Evolutionary conservation across 2,888 invertebrate species (phyloP).

Genomic region (Exocentrus adspersus): DNA sequence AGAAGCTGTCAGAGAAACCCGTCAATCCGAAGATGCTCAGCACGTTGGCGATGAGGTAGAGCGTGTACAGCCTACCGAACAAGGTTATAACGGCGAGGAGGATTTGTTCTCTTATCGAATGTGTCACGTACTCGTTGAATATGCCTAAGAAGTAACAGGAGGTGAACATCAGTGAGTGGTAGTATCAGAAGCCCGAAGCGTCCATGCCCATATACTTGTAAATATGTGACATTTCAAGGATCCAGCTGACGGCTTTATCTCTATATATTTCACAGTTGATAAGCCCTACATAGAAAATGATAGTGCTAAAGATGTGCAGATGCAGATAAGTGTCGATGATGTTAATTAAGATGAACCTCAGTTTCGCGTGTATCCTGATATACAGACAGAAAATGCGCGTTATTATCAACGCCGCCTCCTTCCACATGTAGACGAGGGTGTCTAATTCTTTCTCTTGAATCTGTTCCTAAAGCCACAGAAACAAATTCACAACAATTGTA

Average conservation of each 20-base stretch:
- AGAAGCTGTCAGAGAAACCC: conserved; percentile 59
- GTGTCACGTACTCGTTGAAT: conserved; percentile 37
- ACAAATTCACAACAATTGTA: not conserved
- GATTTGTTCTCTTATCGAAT: conserved; percentile 40
- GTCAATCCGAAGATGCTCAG: conserved; percentile 51
- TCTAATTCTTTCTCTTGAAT: too few species aligned
- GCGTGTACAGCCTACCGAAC: conserved; percentile 50
- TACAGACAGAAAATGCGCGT: not conserved
- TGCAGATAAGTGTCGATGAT: too few species aligned
- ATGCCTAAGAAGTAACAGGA: conserved; percentile 53
- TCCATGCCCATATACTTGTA: not conserved
- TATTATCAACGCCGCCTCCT: too few species aligned
- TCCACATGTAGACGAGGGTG: too few species aligned
- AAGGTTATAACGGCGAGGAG: conserved; percentile 43
- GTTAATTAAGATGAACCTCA: not conserved
- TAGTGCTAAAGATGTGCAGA: not conserved
- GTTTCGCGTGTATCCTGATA: not conserved
- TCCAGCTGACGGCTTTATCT: not conserved
- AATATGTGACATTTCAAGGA: not conserved
- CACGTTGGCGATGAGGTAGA: conserved; percentile 47
- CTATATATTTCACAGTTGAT: not conserved
- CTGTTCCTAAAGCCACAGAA: not conserved
- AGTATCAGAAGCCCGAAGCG: not conserved
- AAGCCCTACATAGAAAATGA: not conserved
- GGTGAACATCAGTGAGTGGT: not conserved